phyloP scores from a whole-genome alignment of 64 coral and sea anemone species.

The Dendronephthya gigantea region DNA sequence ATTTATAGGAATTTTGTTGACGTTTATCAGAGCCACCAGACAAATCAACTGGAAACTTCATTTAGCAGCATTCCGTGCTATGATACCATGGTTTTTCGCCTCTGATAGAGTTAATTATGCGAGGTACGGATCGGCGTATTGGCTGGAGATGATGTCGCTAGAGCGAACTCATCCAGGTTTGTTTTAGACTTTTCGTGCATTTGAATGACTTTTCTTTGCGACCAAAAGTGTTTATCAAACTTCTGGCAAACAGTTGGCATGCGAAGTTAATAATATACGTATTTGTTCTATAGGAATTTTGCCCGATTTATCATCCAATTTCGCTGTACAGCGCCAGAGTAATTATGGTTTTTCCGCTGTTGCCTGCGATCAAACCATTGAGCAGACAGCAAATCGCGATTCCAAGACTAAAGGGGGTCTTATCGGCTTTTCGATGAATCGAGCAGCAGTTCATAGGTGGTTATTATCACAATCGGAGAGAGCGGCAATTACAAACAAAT shows the following conservation, averaged over 20 bases:
- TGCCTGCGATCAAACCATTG: not conserved
- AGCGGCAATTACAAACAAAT: constrained; percentile 39
- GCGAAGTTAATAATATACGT: too few relatives aligned
- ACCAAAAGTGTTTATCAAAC: too few relatives aligned
- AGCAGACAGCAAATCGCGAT: not conserved
- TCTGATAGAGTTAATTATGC: not conserved
- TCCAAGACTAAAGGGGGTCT: constrained; percentile 37
- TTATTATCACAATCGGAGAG: constrained; percentile 34
- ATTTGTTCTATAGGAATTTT: not conserved
- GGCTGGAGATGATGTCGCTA: not conserved
- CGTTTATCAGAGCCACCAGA: not conserved
- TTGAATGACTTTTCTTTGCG: too few relatives aligned
- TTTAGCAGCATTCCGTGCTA: not conserved
- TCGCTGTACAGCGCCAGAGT: not conserved
- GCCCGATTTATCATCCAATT: not conserved
- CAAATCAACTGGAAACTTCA: not conserved
- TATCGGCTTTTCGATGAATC: constrained; percentile 33
- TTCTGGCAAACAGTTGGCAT: too few relatives aligned
- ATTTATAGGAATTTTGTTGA: not conserved
- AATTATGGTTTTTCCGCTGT: not conserved
- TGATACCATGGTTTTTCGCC: not conserved
- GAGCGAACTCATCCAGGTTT: not conserved
- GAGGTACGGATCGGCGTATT: not conserved
- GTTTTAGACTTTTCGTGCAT: too few relatives aligned
- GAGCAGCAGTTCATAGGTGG: constrained; percentile 42